Evolutionary conservation across 2,113 vertebrate genomes (phyloP), one percentile per base, ranked within the genome.

Genomic region (Corythornis vintsioides): DNA sequence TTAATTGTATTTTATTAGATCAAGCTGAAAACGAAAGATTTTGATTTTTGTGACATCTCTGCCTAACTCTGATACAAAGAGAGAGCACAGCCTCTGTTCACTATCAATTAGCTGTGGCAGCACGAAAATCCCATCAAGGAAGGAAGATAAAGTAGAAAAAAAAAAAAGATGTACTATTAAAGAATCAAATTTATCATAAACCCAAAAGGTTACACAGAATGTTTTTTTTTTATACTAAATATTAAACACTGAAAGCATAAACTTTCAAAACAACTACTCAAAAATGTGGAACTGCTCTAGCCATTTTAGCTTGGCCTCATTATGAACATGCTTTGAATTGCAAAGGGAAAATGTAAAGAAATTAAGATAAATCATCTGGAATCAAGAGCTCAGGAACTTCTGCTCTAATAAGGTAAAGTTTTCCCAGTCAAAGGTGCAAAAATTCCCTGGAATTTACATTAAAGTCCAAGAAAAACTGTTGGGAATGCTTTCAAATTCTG

Each of bases 1-100:
- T 60, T 90, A 93, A 90, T 95, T 92, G 65, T 76, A 48, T 85
- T 95, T 95, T 82, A 92, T 86, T 94, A 94, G 50, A 86, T 79
- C 78, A 87, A 95, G 71, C 55, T 76, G 77, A 63, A 93, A 87
- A 67, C n/a, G 25, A 70, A 93, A 96, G 67, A 70, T 93, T 93
- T 89, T 73, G 28, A 85, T 85, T 93, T 88, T 67, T 61, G 1
- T 55, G 52, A 82, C 82, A 94, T 79, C 71, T 91, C 47, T 76
- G 25, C 28, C 33, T 85, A 70, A 87, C 45, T 70, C 71, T 64
- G 53, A 71, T 72, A 88, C 52, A 76, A 88, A 76, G 29, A 50
- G 45, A 82, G 79, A 88, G 45, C 25, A 38, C 16, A 72, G 72
- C 50, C 48, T 89, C 45, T 72, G 71, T 20, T 92, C 57, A 17